These are phyloP conservation scores for Erebia aethiops DNA, from an alignment of 2,888 invertebrate genomes.

Conservation along the genomic window DNA sequence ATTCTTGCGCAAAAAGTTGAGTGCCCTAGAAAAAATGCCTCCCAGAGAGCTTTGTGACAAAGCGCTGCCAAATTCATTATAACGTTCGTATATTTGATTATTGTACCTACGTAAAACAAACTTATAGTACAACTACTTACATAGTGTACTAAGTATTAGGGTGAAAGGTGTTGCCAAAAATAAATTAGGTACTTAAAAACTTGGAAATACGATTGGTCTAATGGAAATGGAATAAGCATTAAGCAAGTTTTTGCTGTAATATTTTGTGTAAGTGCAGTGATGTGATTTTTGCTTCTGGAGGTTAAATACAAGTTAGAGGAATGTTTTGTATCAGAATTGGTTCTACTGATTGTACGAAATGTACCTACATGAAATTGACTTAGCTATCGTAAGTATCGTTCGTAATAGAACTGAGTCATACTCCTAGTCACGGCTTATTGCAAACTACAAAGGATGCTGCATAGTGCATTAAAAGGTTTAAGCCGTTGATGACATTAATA, in stretches of 20 bases:
- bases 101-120: no score
- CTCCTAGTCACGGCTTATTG: constrained; percentile 10
- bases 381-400: constrained; percentile 1
- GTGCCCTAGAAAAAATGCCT: constrained; percentile 9
- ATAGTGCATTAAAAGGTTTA: constrained; percentile 56
- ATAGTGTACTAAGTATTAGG: neutral
- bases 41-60: neutral
- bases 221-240: no score
- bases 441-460: constrained; percentile 52
- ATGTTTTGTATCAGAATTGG: no score
- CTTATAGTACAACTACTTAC: neutral
- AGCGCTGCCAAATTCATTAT: neutral
- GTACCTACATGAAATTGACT: neutral
- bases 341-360: no score
- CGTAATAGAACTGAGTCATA: constrained; percentile 12
- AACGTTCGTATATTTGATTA: neutral
- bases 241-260: no score
- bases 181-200: no score
- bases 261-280: no score
- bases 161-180: neutral
- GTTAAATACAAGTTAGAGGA: no score
- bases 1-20: constrained; percentile 7
- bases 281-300: no score
- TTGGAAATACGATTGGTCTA: neutral
- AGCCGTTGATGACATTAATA: constrained; percentile 61